Evolutionary conservation across 2,888 invertebrate genomes (phyloP), one percentile per base, ranked within the genome.

Genomic region (Cephus runcator): DNA sequence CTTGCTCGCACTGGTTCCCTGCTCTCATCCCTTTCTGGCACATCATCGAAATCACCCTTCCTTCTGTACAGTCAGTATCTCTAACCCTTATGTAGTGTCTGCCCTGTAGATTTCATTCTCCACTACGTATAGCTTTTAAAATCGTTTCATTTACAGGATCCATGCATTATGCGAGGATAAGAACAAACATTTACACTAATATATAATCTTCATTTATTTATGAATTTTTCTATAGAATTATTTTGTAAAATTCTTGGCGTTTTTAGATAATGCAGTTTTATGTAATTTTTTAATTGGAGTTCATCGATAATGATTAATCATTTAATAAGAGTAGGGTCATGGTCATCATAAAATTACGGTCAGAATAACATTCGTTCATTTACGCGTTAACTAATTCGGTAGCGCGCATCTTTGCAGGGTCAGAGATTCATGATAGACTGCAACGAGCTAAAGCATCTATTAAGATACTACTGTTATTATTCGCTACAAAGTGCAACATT

Each of bases 1-100:
- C 89, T 89, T 86, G 88, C 85, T 81, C 83, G 76, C 36, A 12
- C 76, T 40, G n/a, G 69, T 69, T 74, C 76, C 30, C 74, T 74
- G 35, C 33, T 36, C 68, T 34, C 71, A 15, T 15, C 71, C 71
- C 71, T 71, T 34, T 71, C 31, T 71, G 23, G 56, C 56, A 56
- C 56, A 56, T 56, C 56, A 56, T 56, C 56, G 23, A 56, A 23
- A 56, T 56, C 56, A 56, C 56, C 56, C 56, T 56, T 56, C 56
- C 23, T 56, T 56, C 56, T 56, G 23, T 56, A 23, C 56, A 56
- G 56, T 56, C 56, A 9, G 23, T 56, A 56, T 56, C 56, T 23
- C 56, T 56, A 56, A 23, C 56, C 56, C 56, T 56, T 56, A 23
- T 56, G 9, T 9, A 15, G 9, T 56, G 56, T 56, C 56, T 23